phyloP scores from a whole-genome alignment of 1,140 invertebrate genomes.

The Musca vetustissima region DNA sequence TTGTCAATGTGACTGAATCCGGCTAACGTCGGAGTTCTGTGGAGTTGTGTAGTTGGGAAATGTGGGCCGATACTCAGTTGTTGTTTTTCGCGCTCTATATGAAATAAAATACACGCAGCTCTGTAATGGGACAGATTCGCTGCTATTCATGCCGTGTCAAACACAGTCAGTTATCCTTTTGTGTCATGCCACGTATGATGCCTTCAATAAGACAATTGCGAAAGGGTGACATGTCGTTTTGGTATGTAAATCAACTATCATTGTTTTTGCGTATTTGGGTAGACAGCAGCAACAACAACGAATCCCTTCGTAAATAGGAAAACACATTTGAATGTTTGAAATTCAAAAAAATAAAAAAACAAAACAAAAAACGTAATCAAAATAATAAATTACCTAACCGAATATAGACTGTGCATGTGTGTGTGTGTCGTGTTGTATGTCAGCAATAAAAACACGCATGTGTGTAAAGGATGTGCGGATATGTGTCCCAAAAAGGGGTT shows the following conservation, averaged over 20 bases:
- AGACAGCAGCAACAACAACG: conserved; percentile 27
- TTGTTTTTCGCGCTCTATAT: too few species aligned
- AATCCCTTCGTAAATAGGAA: conserved; percentile 32
- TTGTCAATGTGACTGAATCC: too few species aligned
- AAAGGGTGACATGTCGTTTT: conserved; percentile 41
- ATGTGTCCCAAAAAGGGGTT: too few species aligned
- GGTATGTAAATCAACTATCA: conserved; percentile 56
- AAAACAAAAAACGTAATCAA: conserved; percentile 36
- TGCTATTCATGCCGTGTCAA: too few species aligned
- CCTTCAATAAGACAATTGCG: conserved; percentile 18
- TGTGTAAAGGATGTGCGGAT: neutral
- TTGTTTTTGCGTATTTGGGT: conserved; percentile 46
- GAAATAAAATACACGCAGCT: neutral
- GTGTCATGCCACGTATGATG: neutral
- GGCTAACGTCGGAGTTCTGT: too few species aligned
- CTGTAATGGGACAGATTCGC: neutral
- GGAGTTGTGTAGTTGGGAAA: too few species aligned
- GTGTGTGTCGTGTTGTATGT: too few species aligned
- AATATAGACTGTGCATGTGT: conserved; percentile 5
- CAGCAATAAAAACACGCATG: conserved; percentile 3
- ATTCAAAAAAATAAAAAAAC: too few species aligned
- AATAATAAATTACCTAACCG: conserved; percentile 56
- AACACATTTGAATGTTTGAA: conserved; percentile 52
- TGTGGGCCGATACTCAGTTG: too few species aligned
- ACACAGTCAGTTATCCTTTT: too few species aligned